These are phyloP conservation scores for Neosalanx taihuensis DNA, from an alignment of 2,797 vertebrate genomes.

Conservation along the genomic window DNA sequence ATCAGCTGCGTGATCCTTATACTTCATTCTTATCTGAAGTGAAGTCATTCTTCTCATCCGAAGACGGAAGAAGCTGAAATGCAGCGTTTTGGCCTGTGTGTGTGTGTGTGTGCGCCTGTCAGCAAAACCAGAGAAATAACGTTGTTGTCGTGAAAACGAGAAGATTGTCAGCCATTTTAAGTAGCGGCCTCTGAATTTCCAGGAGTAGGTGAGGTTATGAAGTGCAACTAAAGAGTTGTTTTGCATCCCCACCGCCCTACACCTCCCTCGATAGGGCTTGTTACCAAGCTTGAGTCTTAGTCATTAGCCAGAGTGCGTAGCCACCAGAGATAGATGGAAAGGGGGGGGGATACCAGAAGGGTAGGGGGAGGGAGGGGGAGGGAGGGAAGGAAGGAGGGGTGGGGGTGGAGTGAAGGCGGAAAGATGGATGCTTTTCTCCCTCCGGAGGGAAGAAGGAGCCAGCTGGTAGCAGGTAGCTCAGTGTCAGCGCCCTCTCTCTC, in stretches of 20 bases:
- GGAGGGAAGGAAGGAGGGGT: too few relatives aligned
- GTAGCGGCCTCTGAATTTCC: constrained; percentile 28
- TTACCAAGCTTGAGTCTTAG: constrained; percentile 51
- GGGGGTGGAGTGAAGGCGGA: too few relatives aligned
- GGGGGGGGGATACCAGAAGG: neutral
- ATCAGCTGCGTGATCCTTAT: too few relatives aligned
- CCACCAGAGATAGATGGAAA: neutral
- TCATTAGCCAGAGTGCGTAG: constrained; percentile 51
- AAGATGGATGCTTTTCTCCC: neutral
- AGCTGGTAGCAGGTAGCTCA: constrained; percentile 2
- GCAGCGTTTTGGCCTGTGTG: too few relatives aligned
- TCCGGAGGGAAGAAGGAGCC: neutral
- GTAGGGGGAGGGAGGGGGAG: constrained; percentile 26
- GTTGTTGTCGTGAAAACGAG: too few relatives aligned
- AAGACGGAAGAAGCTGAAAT: too few relatives aligned
- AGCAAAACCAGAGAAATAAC: too few relatives aligned
- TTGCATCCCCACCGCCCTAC: neutral
- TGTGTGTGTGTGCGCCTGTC: too few relatives aligned
- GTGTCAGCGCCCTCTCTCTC: neutral
- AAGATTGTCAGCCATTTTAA: too few relatives aligned
- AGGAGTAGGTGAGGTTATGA: constrained; percentile 36
- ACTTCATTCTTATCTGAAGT: too few relatives aligned
- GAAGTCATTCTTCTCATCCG: too few relatives aligned
- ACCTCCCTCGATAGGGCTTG: constrained; percentile 41
- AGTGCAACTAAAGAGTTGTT: constrained; percentile 24